Conservation (phyloP, 2,797 vertebrate species). For the Sciurus carolinensis region DNA sequence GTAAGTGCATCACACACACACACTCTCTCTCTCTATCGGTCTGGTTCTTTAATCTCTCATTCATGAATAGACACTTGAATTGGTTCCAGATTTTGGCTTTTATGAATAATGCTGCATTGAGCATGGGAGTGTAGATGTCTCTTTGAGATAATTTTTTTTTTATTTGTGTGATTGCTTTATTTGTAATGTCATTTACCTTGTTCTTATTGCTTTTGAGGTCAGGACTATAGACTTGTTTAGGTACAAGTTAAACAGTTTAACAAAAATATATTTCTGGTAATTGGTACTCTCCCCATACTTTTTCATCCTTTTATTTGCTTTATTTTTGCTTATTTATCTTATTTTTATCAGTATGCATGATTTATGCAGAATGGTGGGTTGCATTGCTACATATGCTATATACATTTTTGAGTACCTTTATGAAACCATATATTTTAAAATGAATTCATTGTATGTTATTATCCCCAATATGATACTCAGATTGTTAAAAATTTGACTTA, state of each 20-base stretch:
- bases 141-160: neutral
- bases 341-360: too few relatives aligned
- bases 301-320: too few relatives aligned
- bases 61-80: neutral
- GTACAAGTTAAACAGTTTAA: neutral
- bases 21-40: neutral
- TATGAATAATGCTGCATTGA: neutral
- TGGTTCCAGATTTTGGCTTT: neutral
- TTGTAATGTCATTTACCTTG: neutral
- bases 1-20: neutral
- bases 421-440: neutral
- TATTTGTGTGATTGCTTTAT: slow-evolving; percentile 19
- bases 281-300: neutral
- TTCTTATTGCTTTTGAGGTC: neutral
- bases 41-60: neutral
- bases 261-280: neutral
- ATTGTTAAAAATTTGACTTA: slow-evolving; percentile 28
- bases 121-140: neutral
- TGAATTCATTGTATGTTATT: neutral
- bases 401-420: neutral
- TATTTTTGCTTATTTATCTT: too few relatives aligned
- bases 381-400: too few relatives aligned
- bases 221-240: neutral
- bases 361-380: too few relatives aligned
- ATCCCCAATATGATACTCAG: neutral